Percentiles rank a stretch among this genome's conserved stretches.
Evolutionary conservation across 64 coral and sea anemone genomes (phyloP).

Genomic region (Platygyra sinensis): DNA sequence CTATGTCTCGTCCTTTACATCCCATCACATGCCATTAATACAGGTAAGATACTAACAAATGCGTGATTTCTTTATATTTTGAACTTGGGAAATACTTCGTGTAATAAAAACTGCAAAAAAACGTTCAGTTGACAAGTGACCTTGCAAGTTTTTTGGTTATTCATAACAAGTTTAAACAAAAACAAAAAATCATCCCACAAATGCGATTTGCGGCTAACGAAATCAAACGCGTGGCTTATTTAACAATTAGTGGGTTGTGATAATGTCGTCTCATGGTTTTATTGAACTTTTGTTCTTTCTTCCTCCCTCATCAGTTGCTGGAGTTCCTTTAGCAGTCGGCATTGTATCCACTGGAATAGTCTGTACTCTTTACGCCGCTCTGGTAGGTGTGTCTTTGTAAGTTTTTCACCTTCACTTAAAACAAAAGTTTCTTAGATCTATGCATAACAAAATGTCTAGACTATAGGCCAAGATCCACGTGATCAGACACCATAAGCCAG

Average conservation of each 20-base stretch:
- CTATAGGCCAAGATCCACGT: too few relatives aligned
- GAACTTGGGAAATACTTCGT: too few relatives aligned
- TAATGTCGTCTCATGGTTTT: neutral
- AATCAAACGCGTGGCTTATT: neutral
- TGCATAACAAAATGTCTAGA: neutral
- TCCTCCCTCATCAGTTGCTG: constrained; percentile 41
- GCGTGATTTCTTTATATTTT: too few relatives aligned
- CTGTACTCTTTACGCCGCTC: constrained; percentile 70
- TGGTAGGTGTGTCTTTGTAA: constrained; percentile 43
- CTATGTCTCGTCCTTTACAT: constrained; percentile 73
- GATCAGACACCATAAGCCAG: too few relatives aligned
- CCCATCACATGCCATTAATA: constrained; percentile 70
- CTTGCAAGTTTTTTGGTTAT: neutral
- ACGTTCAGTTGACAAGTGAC: too few relatives aligned
- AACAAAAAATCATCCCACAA: too few relatives aligned
- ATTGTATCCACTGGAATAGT: constrained; percentile 70
- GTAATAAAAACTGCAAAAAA: too few relatives aligned
- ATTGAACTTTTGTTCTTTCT: neutral
- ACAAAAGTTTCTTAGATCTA: neutral
- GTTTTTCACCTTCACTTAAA: too few relatives aligned
- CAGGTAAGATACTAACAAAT: constrained; percentile 44
- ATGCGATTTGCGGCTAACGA: too few relatives aligned
- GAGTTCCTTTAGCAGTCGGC: constrained; percentile 60
- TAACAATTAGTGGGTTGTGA: neutral
- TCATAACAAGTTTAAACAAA: too few relatives aligned